phyloP scores from a whole-genome alignment of 1,140 invertebrate genomes.

The Chymomyza costata region DNA sequence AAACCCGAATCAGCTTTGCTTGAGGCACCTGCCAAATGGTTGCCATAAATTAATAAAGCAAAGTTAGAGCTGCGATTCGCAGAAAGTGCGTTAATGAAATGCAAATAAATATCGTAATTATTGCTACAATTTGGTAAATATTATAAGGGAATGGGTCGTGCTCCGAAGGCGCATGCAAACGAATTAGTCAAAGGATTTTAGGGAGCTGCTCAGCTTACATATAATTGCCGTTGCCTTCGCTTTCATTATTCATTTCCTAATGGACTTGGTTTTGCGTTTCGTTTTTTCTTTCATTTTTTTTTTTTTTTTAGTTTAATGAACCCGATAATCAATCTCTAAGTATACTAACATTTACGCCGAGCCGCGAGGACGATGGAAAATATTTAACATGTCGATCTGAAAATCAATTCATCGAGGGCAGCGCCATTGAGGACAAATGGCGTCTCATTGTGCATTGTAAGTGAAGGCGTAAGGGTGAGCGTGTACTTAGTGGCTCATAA shows the following conservation, averaged over 20 bases:
- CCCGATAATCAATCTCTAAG: slow-evolving; percentile 90
- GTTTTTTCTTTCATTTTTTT: slow-evolving; percentile 7
- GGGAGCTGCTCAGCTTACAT: slow-evolving; percentile 39
- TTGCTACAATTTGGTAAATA: slow-evolving; percentile 10
- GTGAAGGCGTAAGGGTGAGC: slow-evolving; percentile 55
- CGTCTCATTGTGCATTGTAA: slow-evolving; percentile 85
- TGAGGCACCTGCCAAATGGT: too few relatives aligned
- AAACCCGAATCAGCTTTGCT: too few relatives aligned
- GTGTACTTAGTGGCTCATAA: background rate
- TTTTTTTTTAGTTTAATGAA: slow-evolving; percentile 81
- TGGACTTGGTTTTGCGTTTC: slow-evolving; percentile 69
- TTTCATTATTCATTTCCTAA: slow-evolving; percentile 70
- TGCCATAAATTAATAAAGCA: too few relatives aligned
- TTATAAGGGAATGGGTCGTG: too few relatives aligned
- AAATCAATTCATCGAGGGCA: slow-evolving; percentile 88
- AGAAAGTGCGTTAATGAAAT: slow-evolving; percentile 49
- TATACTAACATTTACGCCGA: slow-evolving; percentile 86
- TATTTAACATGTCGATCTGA: slow-evolving; percentile 90
- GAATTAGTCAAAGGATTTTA: slow-evolving; percentile 8
- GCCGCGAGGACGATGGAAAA: slow-evolving; percentile 90
- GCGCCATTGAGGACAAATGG: slow-evolving; percentile 89
- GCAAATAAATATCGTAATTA: slow-evolving; percentile 56
- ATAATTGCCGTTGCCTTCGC: slow-evolving; percentile 64
- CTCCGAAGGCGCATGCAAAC: background rate
- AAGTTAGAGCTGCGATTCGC: too few relatives aligned